These are phyloP conservation scores for Saimiri boliviensis DNA, from an alignment of 2,113 vertebrate species.

Conservation along the genomic window DNA sequence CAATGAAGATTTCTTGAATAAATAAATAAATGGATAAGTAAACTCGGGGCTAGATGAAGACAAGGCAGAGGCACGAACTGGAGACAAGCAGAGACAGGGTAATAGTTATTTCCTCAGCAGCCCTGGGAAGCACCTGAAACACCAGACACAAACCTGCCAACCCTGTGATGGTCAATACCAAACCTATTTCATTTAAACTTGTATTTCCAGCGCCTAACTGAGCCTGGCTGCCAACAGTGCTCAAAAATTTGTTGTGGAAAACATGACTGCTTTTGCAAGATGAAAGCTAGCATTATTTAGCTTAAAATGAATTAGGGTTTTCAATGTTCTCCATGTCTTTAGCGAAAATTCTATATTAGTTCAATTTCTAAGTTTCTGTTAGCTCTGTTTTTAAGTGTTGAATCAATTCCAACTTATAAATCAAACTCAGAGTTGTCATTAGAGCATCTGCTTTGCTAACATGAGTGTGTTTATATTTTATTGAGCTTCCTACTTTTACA, in stretches of 20 bases:
- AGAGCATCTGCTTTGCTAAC: conserved; percentile 68
- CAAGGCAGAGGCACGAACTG: not conserved
- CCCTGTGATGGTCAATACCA: not conserved
- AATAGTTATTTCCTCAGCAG: not conserved
- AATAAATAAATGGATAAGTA: not conserved
- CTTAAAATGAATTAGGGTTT: not conserved
- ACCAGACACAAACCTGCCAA: not conserved
- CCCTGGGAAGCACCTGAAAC: not conserved
- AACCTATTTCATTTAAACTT: not conserved
- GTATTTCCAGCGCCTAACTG: not conserved
- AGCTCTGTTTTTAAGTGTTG: conserved; percentile 52
- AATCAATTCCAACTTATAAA: conserved; percentile 75
- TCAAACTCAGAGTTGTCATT: conserved; percentile 79
- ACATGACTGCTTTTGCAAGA: not conserved
- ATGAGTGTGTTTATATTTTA: conserved; percentile 72
- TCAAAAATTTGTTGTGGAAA: not conserved
- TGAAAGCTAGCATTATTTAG: not conserved
- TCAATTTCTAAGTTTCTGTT: conserved; percentile 18
- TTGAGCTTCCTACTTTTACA: conserved; percentile 52
- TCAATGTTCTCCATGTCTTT: conserved; percentile 9
- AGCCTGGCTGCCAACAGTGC: not conserved
- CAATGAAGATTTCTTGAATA: not conserved
- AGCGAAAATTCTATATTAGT: conserved; percentile 50
- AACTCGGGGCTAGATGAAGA: not conserved
- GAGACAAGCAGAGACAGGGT: not conserved